phyloP scores from a whole-genome alignment of 23 tunicate genomes.

The Ascidia mentula region DNA sequence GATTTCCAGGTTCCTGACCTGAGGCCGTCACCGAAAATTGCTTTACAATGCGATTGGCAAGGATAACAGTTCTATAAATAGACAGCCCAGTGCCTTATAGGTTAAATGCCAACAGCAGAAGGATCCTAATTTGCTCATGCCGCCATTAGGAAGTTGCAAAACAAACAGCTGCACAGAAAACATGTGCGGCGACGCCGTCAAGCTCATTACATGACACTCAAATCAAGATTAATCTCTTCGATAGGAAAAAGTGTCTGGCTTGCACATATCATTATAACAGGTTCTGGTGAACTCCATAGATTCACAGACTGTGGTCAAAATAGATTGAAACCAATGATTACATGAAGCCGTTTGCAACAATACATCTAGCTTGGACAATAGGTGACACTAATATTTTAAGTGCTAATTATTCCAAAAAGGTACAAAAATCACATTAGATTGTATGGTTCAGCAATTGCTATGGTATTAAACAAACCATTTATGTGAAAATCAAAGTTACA shows the following conservation, averaged over 20 bases:
- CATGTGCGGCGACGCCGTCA: not conserved
- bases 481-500: too few species aligned
- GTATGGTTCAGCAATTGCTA: too few species aligned
- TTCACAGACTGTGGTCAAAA: too few species aligned
- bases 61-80: not conserved
- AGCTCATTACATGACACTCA: not conserved
- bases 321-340: too few species aligned
- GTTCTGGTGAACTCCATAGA: too few species aligned
- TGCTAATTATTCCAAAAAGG: too few species aligned
- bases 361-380: too few species aligned
- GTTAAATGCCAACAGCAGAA: not conserved
- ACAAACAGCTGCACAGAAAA: not conserved
- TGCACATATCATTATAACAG: not conserved
- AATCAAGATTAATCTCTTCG: not conserved
- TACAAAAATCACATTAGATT: too few species aligned
- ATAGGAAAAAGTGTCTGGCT: not conserved
- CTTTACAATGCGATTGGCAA: not conserved
- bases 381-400: too few species aligned
- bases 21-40: too few species aligned
- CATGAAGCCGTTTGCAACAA: too few species aligned
- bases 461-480: too few species aligned
- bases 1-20: not conserved
- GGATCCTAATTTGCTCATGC: not conserved
- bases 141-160: slow-evolving; percentile 5
- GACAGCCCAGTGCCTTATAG: not conserved